Evolutionary conservation across 2,797 vertebrate species (phyloP), one percentile per base, ranked within the genome.

Genomic region (Eremophila alpestris): DNA sequence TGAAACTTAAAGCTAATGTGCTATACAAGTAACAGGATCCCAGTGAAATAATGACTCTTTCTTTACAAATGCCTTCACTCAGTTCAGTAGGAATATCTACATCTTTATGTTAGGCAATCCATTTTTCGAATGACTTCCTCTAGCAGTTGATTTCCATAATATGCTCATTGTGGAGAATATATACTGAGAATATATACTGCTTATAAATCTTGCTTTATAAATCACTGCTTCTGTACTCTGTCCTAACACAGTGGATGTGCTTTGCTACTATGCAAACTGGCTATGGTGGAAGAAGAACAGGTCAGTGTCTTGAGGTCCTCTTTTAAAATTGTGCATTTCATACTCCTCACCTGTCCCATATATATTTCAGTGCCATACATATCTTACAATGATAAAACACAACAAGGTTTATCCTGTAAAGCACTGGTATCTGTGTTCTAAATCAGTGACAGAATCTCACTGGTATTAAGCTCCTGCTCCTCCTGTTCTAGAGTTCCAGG

Each of bases 41-140:
- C 29, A 51, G 69, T 77, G 48, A 91, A 82, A 73, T 62, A 75
- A 90, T 46, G 23, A 38, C 22, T 71, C 49, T 76, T 83, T 67
- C 36, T 91, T 90, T 77, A 76, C 40, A 73, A 77, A 79, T 56
- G 17, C 48, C 59, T 69, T 95, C 19, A 21, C 32, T 83, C 70
- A 67, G 48, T 76, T 88, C 85, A 38, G 36, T 65, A 79, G 48
- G 76, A 83, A 10, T 78, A 83, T n/a, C 80, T 95, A 29, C 45
- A 87, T 54, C 59, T 92, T 87, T 87, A 40, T 70, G 70, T 76
- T 67, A 29, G 45, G 30, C 34, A 58, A 83, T 30, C 40, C 36
- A 22, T 65, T 92, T 96, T 90, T 76, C 89, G 81, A 93, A 69
- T 60, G 1, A 56, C 16, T 93, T 87, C 80, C 75, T 76, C 52